Evolutionary conservation across 2,797 vertebrate species (phyloP).

Genomic region (Morelia viridis): DNA sequence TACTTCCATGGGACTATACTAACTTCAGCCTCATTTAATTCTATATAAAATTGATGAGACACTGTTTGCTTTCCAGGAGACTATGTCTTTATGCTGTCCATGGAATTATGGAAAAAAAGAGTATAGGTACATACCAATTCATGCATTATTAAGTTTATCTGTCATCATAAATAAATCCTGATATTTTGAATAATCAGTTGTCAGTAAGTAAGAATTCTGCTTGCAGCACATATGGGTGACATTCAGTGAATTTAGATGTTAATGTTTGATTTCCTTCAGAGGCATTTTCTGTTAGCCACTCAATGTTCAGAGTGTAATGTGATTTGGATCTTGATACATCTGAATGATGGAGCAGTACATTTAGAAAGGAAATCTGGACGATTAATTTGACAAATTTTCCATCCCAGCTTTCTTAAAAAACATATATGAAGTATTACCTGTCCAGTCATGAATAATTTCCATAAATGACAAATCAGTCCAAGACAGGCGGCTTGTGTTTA

Average conservation of each 20-base stretch:
- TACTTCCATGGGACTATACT: neutral
- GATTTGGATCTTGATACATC: slow-evolving; percentile 51
- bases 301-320: slow-evolving; percentile 51
- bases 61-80: neutral
- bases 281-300: slow-evolving; percentile 45
- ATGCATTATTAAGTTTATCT: neutral
- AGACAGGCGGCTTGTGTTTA: slow-evolving; percentile 63
- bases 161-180: neutral
- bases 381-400: slow-evolving; percentile 67
- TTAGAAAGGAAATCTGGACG: slow-evolving; percentile 60
- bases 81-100: neutral
- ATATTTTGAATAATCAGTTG: neutral
- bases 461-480: slow-evolving; percentile 68
- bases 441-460: slow-evolving; percentile 58
- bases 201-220: neutral
- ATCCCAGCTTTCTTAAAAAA: slow-evolving; percentile 54
- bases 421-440: slow-evolving; percentile 61
- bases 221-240: neutral
- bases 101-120: neutral
- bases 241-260: neutral
- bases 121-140: neutral
- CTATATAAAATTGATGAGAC: neutral
- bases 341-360: slow-evolving; percentile 48
- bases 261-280: slow-evolving; percentile 1
- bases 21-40: neutral